Evolutionary conservation across 35 echinoderm and acorn worm genomes (phyloP), one percentile per base, ranked within the genome.

Genomic region (Lytechinus pictus): DNA sequence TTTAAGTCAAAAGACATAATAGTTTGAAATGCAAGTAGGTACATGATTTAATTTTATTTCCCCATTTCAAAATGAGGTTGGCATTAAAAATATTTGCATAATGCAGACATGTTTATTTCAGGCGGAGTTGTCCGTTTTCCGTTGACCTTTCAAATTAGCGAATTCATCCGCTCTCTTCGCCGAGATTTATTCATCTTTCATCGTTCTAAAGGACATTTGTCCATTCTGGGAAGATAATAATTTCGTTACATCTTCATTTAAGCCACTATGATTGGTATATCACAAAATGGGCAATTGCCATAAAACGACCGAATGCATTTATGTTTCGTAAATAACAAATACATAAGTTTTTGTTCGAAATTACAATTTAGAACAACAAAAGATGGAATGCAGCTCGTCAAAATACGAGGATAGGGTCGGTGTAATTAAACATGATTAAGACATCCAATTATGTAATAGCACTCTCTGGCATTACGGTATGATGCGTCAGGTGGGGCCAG

Each of bases 81-180:
- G 19, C 6, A 79, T 79, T 24, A 1, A 24, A 79, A 79, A n/a
- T 79, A 1, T 16, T 24, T 79, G 66, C 21, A 79, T 5, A 24
- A 2, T 44, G 66, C 66, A 8, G 66, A 16, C 16, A 79, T 79
- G 66, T 79, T 79, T 79, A 24, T 79, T 79, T 79, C 66, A 79
- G 66, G 66, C 66, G 66, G 21, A 79, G 66, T 79, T 79, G 66
- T 79, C 66, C 66, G 66, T 79, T 79, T n/a, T 24, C 66, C 19
- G 66, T n/a, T 79, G 66, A 79, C 66, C 66, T 79, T 79, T 79
- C 19, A 79, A 79, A 79, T 79, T 79, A 79, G 66, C 66, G 66
- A 79, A 79, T 79, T 79, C 66, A 79, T 79, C 66, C 66, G 66
- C 14, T 24, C 21, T n/a, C 66, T 79, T 24, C 4, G 4, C 1